Conservation (phyloP, 2,888 invertebrate genomes). For the Antitype chi region DNA sequence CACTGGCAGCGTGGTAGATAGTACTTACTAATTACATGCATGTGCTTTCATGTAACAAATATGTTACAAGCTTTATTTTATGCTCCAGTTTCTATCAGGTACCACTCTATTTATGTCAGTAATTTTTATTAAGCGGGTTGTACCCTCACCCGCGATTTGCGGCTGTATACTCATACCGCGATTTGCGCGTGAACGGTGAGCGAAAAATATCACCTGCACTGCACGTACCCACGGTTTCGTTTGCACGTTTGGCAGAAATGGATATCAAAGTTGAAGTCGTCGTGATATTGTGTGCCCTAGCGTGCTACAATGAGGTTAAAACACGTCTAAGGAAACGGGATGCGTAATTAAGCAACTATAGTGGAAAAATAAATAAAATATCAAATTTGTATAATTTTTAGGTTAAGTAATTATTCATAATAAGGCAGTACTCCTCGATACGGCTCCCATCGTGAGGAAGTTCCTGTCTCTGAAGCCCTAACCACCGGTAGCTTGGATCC, state of each 20-base stretch:
- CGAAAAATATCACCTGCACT: background rate
- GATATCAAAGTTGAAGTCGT: background rate
- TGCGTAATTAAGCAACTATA: no score
- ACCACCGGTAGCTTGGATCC: no score
- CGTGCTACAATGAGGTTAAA: no score
- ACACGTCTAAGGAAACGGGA: no score
- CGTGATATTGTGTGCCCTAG: background rate
- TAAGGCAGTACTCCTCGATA: no score
- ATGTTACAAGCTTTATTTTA: background rate
- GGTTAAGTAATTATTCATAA: no score
- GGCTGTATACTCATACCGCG: background rate
- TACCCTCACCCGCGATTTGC: background rate
- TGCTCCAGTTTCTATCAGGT: background rate
- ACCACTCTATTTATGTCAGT: background rate
- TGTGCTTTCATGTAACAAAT: background rate
- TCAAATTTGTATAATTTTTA: no score
- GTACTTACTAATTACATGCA: background rate
- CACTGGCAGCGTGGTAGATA: no score
- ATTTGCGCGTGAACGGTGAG: background rate
- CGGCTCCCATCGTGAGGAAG: no score
- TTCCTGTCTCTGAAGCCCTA: no score
- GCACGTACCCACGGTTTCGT: background rate
- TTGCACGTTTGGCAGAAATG: background rate
- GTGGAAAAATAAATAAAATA: no score
- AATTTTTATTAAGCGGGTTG: background rate